Base-by-base conservation (phyloP, 2,888 invertebrate species). In the Acronicta aceris region DNA sequence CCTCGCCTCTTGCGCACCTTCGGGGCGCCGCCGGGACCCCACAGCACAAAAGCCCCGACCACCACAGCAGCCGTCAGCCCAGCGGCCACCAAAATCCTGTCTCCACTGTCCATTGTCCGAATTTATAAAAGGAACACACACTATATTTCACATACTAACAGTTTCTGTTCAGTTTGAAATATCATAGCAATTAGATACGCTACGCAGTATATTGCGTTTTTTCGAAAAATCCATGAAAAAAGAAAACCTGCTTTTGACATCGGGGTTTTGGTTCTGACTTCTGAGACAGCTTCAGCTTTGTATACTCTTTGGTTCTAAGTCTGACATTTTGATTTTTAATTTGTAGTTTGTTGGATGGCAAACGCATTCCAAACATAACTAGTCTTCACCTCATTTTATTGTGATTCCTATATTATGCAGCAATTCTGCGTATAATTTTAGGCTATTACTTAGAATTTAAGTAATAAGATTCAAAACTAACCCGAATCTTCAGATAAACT, bases 1-100 rank as follows among this genome's bases (percentile, higher is more conserved):
- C 98, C 98, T 79, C 96, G 93, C 33, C 96, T 93, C 81, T 96
- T 95, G 40, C 96, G 93, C 59, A 95, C 90, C 62, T 95, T 94
- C 6, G 96, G 90, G 78, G 97, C 95, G 78, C 96, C 95, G 0
- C 96, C 95, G 25, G 97, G 97, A 59, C 97, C 97, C 97, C 97
- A 98, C 77, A 98, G 95, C 41, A 98, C 97, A 85, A 98, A 98
- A 7, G 97, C 97, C 38, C 97, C 97, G 13, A 98, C 96, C 30
- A 97, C 97, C 53, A 98, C 96, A 15, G 97, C 97, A 42, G 97
- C 97, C 53, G 97, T 97, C 53, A 97, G 95, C 36, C 97, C 97
- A 51, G 97, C 97, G 72, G 97, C 97, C 83, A 97, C 96, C 66
- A 97, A 94, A 75, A 97, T 96, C 87, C 96, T 96, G 84, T 97